Conservation (phyloP, 1,140 invertebrate genomes). For the Periplaneta americana region DNA sequence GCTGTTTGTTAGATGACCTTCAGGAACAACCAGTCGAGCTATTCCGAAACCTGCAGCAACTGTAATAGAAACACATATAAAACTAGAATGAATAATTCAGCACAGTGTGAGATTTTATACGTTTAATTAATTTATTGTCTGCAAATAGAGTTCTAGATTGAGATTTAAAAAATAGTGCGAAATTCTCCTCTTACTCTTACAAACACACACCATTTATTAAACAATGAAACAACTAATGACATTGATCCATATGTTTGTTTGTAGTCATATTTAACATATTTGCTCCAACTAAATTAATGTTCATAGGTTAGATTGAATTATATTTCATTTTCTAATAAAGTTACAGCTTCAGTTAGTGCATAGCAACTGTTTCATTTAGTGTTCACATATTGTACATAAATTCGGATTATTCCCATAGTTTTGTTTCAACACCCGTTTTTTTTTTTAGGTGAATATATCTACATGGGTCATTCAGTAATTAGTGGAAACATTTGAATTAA, state of each 20-base stretch:
- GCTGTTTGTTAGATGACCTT: background rate
- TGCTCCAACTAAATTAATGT: too few species aligned
- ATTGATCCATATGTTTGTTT: background rate
- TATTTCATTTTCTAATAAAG: too few species aligned
- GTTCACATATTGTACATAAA: too few species aligned
- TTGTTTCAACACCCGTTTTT: too few species aligned
- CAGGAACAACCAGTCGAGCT: background rate
- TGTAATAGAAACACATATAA: background rate
- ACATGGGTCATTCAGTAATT: too few species aligned
- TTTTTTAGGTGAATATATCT: too few species aligned
- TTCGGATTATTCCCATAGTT: too few species aligned
- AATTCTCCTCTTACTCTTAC: background rate
- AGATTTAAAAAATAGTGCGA: background rate
- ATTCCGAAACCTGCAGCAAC: background rate
- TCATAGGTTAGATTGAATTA: too few species aligned
- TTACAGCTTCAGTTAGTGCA: too few species aligned
- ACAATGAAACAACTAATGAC: background rate
- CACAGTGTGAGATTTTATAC: background rate
- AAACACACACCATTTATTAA: background rate
- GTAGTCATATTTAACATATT: too few species aligned
- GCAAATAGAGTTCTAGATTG: background rate
- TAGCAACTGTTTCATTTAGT: too few species aligned
- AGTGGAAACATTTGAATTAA: too few species aligned
- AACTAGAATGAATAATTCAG: background rate
- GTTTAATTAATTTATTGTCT: background rate